Evolutionary conservation across 1,140 invertebrate species (phyloP), one percentile per base, ranked within the genome.

Genomic region (Gonatopus flavifemur): DNA sequence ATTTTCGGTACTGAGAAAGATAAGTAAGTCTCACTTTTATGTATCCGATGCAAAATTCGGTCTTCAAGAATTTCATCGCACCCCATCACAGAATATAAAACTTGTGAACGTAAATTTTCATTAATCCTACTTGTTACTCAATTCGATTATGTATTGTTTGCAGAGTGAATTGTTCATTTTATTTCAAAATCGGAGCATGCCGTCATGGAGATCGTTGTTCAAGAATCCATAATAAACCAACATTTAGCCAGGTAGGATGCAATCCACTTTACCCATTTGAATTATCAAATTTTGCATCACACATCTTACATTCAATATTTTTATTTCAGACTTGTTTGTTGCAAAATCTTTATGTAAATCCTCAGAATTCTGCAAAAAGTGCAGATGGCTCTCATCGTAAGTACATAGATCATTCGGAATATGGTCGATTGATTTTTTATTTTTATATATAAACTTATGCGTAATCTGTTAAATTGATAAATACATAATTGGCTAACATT

Each of bases 1-100:
- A 98, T 98, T 84, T 98, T 98, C 78, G 96, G 96, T 63, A 98
- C 96, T 39, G 96, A 98, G 83, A 98, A 98, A 79, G 96, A 98
- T 80, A 98, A 98, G 93, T 96, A 86, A 87, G 88, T 80, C 15
- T 10, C 41, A 13, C 12, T 46, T 18, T 28, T 22, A 22, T 50
- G 24, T 43, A 44, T 46, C 6, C 6, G 37, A 46, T 46, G n/a
- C 3, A 25, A 7, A 7, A n/a, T n/a, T 7, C 2, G 3, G 16
- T 10, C 2, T 13, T 28, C 2, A 4, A 4, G 2, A 15, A 21
- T 3, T 9, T 5, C 32, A 7, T 12, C 4, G 18, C 30, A 10
- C 8, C 31, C 30, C 13, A 38, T 33, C 25, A 20, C 20, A 33
- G 7, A 13, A 13, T n/a, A n/a, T n/a, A n/a, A n/a, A n/a, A n/a